Conservation (phyloP, 1,140 invertebrate genomes). For the Drosophila asahinai region DNA sequence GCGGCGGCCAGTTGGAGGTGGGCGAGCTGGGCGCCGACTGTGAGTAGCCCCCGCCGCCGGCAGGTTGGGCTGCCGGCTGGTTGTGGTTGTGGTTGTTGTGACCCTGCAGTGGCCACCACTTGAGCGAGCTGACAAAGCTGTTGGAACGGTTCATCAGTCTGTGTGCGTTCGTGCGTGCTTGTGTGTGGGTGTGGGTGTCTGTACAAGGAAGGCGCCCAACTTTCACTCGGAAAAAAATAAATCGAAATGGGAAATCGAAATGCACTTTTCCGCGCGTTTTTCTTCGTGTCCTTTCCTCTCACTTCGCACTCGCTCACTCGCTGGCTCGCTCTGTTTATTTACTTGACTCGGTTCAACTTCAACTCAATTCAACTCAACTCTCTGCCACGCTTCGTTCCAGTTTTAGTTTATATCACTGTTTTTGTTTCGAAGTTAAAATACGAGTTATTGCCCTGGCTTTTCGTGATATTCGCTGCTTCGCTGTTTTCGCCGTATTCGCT, state of each 20-base stretch:
- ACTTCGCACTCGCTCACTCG: background rate
- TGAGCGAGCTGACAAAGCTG: slow-evolving; percentile 82
- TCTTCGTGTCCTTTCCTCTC: slow-evolving; percentile 15
- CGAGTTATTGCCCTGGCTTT: slow-evolving; percentile 37
- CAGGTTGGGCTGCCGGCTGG: slow-evolving; percentile 46
- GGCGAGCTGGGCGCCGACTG: slow-evolving; percentile 75
- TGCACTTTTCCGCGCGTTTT: slow-evolving; percentile 58
- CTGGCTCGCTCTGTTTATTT: slow-evolving; percentile 34
- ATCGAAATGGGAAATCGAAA: slow-evolving; percentile 14
- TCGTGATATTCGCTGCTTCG: slow-evolving; percentile 52
- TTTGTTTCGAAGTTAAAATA: slow-evolving; percentile 27
- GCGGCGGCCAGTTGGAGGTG: slow-evolving; percentile 71
- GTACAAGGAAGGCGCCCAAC: slow-evolving; percentile 34
- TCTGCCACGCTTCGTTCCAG: slow-evolving; percentile 25
- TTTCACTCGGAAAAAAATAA: slow-evolving; percentile 48
- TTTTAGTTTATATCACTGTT: slow-evolving; percentile 25
- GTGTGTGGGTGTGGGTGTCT: slow-evolving; percentile 11
- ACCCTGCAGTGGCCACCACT: slow-evolving; percentile 84
- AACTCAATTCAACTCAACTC: slow-evolving; percentile 2
- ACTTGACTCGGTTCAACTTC: slow-evolving; percentile 1
- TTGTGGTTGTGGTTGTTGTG: slow-evolving; percentile 70
- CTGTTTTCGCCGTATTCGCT: slow-evolving; percentile 29
- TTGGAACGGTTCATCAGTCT: slow-evolving; percentile 80
- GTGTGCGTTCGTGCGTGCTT: slow-evolving; percentile 23
- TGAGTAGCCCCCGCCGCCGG: slow-evolving; percentile 56